These are phyloP conservation scores for Caenorhabditis becei DNA, from an alignment of 2,888 invertebrate species.

Conservation along the genomic window DNA sequence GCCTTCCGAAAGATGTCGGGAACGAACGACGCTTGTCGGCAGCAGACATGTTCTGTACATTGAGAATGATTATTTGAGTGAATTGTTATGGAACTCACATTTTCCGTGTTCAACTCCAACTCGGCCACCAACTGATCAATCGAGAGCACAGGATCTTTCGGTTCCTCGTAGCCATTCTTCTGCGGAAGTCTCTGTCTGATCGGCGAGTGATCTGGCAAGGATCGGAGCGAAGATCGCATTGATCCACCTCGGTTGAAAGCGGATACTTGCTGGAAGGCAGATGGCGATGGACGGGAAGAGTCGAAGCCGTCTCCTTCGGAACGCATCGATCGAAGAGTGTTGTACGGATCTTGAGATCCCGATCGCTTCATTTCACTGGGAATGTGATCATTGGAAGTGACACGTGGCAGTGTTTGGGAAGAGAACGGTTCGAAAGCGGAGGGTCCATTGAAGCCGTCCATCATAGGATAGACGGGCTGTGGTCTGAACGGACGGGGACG, in stretches of 20 bases:
- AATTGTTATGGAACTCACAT: constrained; percentile 28
- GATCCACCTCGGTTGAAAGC: constrained; percentile 57
- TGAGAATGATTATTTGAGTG: not conserved
- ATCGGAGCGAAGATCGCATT: constrained; percentile 63
- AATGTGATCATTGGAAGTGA: constrained; percentile 54
- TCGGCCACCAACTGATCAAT: constrained; percentile 80
- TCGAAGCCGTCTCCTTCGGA: constrained; percentile 64
- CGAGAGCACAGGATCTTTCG: constrained; percentile 73
- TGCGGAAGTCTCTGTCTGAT: constrained; percentile 23
- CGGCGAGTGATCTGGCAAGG: constrained; percentile 68
- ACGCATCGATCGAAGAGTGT: constrained; percentile 69
- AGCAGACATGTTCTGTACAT: constrained; percentile 44
- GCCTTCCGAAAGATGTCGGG: constrained; percentile 64
- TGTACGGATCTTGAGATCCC: constrained; percentile 74
- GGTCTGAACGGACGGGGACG: constrained; percentile 74
- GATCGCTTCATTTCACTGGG: constrained; percentile 53
- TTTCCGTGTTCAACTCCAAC: constrained; percentile 78
- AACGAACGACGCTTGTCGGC: constrained; percentile 73
- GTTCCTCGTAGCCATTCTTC: constrained; percentile 15
- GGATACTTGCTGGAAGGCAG: constrained; percentile 71
- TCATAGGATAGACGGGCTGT: constrained; percentile 71
- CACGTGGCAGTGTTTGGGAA: constrained; percentile 52
- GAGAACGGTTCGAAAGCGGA: constrained; percentile 33
- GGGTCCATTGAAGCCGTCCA: constrained; percentile 56
- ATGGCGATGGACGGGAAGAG: constrained; percentile 66